Evolutionary conservation across 2,888 invertebrate genomes (phyloP).

Genomic region (Meteorus cinctellus): DNA sequence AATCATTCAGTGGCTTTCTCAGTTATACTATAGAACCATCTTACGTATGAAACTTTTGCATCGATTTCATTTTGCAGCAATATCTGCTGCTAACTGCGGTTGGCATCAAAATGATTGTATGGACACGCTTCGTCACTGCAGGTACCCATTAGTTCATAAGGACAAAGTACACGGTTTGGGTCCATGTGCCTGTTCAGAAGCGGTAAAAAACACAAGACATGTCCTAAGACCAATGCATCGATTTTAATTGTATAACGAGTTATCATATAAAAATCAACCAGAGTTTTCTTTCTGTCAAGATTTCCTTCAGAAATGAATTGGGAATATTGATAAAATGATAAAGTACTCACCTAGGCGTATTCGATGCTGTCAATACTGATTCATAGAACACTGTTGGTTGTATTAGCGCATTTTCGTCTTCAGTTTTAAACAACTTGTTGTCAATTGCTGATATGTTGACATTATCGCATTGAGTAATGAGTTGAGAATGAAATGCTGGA

Average conservation of each 20-base stretch:
- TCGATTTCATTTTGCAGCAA: conserved; percentile 57
- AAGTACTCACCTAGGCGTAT: conserved; percentile 64
- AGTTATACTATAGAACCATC: conserved; percentile 68
- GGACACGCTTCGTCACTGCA: conserved; percentile 70
- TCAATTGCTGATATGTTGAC: background rate
- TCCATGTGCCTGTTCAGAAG: conserved; percentile 63
- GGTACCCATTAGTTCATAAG: conserved; percentile 70
- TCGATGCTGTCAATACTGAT: conserved; percentile 66
- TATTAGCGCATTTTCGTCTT: conserved; percentile 29
- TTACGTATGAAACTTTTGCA: conserved; percentile 66
- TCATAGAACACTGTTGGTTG: conserved; percentile 59
- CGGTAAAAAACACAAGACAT: conserved; percentile 52
- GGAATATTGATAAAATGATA: conserved; percentile 21
- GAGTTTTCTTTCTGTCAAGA: background rate
- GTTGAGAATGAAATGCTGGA: background rate
- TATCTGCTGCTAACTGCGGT: conserved; percentile 62
- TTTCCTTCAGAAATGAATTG: background rate
- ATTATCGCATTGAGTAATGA: background rate
- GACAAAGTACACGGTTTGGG: conserved; percentile 69
- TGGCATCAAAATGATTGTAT: conserved; percentile 64
- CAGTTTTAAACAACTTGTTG: conserved; percentile 14
- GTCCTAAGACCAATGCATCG: conserved; percentile 47
- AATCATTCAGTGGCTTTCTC: conserved; percentile 11
- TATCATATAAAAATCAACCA: background rate
- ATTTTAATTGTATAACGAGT: conserved; percentile 26